Conservation (phyloP, 2,797 vertebrate species). For the Sebastes itinus region DNA sequence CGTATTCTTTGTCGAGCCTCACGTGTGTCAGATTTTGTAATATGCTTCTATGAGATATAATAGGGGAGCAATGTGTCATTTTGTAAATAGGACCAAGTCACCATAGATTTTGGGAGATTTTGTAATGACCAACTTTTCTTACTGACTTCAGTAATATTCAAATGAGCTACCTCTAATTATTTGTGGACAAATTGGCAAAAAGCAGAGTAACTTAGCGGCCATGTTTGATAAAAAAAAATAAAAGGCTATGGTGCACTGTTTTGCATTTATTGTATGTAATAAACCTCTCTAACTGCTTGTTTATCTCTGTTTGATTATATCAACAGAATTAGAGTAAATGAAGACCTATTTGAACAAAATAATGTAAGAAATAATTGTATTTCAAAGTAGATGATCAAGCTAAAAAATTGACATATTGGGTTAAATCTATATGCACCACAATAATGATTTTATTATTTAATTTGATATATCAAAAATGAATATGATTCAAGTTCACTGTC, state of each 20-base stretch:
- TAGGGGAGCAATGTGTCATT: not conserved
- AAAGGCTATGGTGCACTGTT: not conserved
- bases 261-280: constrained; percentile 34
- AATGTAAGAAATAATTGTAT: not conserved
- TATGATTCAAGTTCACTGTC: not conserved
- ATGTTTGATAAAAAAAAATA: constrained; percentile 9
- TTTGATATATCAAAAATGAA: not conserved
- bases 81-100: constrained; percentile 20
- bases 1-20: not conserved
- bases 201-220: not conserved
- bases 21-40: constrained; percentile 10
- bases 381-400: not conserved
- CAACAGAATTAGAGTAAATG: not conserved
- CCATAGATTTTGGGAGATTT: constrained; percentile 2
- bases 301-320: not conserved
- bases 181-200: not conserved
- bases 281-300: constrained; percentile 1
- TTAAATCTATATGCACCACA: not conserved
- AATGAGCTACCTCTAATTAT: constrained; percentile 14
- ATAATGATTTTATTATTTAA: not conserved
- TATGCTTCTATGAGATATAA: not conserved
- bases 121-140: constrained; percentile 1
- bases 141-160: not conserved
- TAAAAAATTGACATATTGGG: not conserved
- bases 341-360: not conserved